Evolutionary conservation across 2,888 invertebrate genomes (phyloP), one percentile per base, ranked within the genome.

Genomic region (Chalcosyrphus nemorum): DNA sequence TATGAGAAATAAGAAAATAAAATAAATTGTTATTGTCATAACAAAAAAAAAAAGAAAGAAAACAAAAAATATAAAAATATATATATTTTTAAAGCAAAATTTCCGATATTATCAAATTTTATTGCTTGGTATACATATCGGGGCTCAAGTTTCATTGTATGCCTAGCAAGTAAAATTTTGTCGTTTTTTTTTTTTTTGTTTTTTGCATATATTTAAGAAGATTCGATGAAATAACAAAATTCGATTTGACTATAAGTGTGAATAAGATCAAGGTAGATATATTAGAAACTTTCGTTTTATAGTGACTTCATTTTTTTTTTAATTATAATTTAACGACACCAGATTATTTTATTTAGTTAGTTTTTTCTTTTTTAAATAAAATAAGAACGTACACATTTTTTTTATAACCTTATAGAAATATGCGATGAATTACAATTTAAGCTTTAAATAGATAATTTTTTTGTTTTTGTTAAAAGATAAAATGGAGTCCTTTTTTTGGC

Each of bases 341-440:
- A 63, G 70, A 71, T 71, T 82, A 59, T 50, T 72, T 68, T 59
- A 63, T 50, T 43, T 66, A 56, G 32, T 75, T 77, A 84, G 71
- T 81, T 77, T 38, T 57, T 56, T 74, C 17, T 66, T 81, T 41
- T 72, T 19, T 54, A 52, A 68, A 63, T 17, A 43, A 82, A 77
- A 72, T 56, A 50, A 71, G 50, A 78, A 78, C 63, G 29, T 80
- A 57, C 70, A 75, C 38, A 57, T 43, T 70, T 74, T 70, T 74
- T 75, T 75, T 80, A 75, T 78, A 84, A 80, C 80, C 74, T 52
- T 71, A 78, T 84, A 80, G 80, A 80, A 84, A 84, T 84, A 80
- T 80, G 84, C 84, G 80, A 84, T 78, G 80, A 84, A 80, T 84
- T 80, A 84, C 80, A 84, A 78, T 84, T 65, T 65, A 84, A 84